phyloP scores from a whole-genome alignment of 1,140 invertebrate species.

The Drosophila tristis region DNA sequence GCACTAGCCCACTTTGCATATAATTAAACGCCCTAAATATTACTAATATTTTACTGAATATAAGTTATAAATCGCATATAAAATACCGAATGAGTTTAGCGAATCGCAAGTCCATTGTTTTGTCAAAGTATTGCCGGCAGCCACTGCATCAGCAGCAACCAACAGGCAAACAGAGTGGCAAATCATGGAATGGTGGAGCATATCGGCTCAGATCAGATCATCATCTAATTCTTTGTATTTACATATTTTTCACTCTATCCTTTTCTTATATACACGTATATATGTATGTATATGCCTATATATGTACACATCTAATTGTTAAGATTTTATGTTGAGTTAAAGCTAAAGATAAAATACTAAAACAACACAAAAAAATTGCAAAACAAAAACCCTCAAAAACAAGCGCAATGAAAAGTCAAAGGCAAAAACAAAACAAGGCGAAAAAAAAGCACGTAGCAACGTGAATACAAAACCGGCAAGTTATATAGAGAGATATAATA shows the following conservation, averaged over 20 bases:
- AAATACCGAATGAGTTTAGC: slow-evolving; percentile 60
- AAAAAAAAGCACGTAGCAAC: slow-evolving; percentile 61
- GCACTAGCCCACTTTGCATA: slow-evolving; percentile 16
- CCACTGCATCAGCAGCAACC: not conserved
- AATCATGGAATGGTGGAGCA: no score
- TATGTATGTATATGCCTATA: slow-evolving; percentile 27
- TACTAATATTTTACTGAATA: slow-evolving; percentile 77
- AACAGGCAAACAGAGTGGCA: slow-evolving; percentile 26
- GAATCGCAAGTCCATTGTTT: slow-evolving; percentile 46
- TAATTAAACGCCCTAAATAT: slow-evolving; percentile 73
- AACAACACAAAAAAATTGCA: slow-evolving; percentile 74
- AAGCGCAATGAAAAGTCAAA: slow-evolving; percentile 64
- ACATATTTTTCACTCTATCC: slow-evolving; percentile 71
- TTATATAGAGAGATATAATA: slow-evolving; percentile 81
- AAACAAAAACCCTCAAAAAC: slow-evolving; percentile 64
- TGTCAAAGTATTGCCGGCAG: no score
- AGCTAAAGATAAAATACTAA: slow-evolving; percentile 67
- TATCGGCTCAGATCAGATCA: slow-evolving; percentile 10
- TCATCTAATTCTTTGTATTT: slow-evolving; percentile 73
- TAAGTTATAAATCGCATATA: slow-evolving; percentile 70
- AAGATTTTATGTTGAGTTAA: slow-evolving; percentile 75
- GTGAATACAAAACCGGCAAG: slow-evolving; percentile 67
- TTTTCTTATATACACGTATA: slow-evolving; percentile 54
- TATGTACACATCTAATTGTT: slow-evolving; percentile 55
- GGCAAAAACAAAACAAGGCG: slow-evolving; percentile 45